A percentile compares a stretch with the other conserved stretches of the same genome.
phyloP scores from a whole-genome alignment of 2,113 vertebrate genomes.

The Toxotes chatareus region DNA sequence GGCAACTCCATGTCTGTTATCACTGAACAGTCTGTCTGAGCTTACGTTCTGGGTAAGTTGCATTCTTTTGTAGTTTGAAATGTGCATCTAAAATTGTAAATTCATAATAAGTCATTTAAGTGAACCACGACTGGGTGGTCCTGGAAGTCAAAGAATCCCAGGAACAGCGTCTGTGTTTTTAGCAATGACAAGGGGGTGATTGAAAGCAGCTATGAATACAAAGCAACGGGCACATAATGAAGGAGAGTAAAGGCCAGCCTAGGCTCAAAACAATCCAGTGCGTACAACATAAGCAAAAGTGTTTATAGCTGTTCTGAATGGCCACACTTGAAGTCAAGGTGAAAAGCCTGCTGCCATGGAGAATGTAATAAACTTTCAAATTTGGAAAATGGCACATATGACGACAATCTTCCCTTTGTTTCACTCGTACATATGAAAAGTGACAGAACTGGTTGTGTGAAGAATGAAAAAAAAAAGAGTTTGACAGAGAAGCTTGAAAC shows the following conservation, averaged over 20 bases:
- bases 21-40: slow-evolving; percentile 25
- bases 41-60: slow-evolving; percentile 23
- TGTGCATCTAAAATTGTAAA: slow-evolving; percentile 11
- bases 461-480: too few species aligned
- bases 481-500: too few species aligned
- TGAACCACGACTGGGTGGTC: slow-evolving; percentile 57
- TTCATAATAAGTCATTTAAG: slow-evolving; percentile 21
- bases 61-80: slow-evolving; percentile 14
- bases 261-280: slow-evolving; percentile 5
- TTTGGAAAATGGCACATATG: not conserved
- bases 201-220: slow-evolving; percentile 69
- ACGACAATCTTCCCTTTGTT: not conserved
- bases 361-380: not conserved
- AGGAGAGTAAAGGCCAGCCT: not conserved
- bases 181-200: slow-evolving; percentile 28
- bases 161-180: slow-evolving; percentile 52
- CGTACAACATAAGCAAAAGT: not conserved
- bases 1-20: slow-evolving; percentile 47
- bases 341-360: not conserved
- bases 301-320: slow-evolving; percentile 31
- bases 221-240: not conserved
- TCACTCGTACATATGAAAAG: not conserved
- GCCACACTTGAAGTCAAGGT: not conserved
- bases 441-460: not conserved
- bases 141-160: slow-evolving; percentile 48